Base-by-base conservation (phyloP, 2,113 vertebrate genomes). In the Girardinichthys multiradiatus region DNA sequence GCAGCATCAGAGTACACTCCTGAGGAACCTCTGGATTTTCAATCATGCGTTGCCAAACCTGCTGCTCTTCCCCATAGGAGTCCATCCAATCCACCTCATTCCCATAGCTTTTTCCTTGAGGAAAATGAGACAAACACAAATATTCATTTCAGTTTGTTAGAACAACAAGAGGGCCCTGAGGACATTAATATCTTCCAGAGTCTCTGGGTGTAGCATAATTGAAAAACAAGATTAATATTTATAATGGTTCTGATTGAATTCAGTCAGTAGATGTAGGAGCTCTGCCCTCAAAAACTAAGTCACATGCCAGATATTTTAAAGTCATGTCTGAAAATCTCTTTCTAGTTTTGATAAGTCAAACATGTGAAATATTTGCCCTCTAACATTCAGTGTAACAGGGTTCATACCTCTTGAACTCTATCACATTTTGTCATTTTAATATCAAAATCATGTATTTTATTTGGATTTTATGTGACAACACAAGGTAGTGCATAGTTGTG, bases 21-120 rank as follows among this genome's bases (percentile, higher is more conserved):
- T 97, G 95, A 15, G 95, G 93, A 83, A 87, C 89, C 70, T 97
- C 97, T 0, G 97, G 96, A 70, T 93, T 97, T 83, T 96, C 95
- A 3, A 95, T 94, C 98, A 99, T 99, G 87, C 92, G 96, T 75
- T 96, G 96, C 98, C 98, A 99, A 63, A 97, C 92, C 31, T 85
- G 92, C 85, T 95, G 96, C 60, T 99, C 98, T 87, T 98, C 97
- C 14, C 97, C 97, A 2, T 87, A 95, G 5, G 97, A 95, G 90
- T 99, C 98, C 96, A 98, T 98, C 97, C 98, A 99, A 86, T 97
- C 95, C 15, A 97, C 97, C 11, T 94, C 93, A 48, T 96, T 97
- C 48, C 96, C 96, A 33, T 96, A 95, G 89, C 97, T 98, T 63
- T 93, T 80, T 77, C 97, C 98, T 99, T 87, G 6, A 75, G 58